phyloP scores from a whole-genome alignment of 2,888 invertebrate genomes.

The Eucera pruinosa region DNA sequence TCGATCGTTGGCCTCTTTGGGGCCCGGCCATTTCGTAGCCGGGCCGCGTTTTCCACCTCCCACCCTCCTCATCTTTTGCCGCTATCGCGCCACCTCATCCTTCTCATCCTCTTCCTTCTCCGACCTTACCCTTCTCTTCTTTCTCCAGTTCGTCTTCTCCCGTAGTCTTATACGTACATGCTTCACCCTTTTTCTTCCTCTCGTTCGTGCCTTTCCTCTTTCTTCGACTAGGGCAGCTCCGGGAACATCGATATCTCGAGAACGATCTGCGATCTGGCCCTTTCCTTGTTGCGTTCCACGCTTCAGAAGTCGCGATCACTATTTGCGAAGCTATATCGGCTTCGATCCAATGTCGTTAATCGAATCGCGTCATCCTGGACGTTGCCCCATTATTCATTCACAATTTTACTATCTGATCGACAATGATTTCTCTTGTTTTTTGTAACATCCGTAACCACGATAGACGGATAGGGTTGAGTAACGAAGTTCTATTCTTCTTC shows the following conservation, averaged over 20 bases:
- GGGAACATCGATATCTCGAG: constrained; percentile 59
- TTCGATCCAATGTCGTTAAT: constrained; percentile 19
- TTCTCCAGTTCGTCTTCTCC: constrained; percentile 32
- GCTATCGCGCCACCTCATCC: constrained; percentile 58
- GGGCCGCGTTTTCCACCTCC: constrained; percentile 62
- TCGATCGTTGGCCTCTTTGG: constrained; percentile 70
- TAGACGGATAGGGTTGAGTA: constrained; percentile 1
- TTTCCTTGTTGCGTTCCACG: constrained; percentile 40
- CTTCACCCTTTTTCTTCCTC: constrained; percentile 59
- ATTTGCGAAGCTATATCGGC: constrained; percentile 39
- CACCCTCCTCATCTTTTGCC: constrained; percentile 55
- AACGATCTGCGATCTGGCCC: constrained; percentile 57
- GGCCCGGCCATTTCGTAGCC: constrained; percentile 61
- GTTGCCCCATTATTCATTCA: constrained; percentile 34
- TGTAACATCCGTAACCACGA: neutral
- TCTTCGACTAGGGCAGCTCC: constrained; percentile 58
- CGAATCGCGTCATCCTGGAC: constrained; percentile 18
- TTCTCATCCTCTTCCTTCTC: constrained; percentile 46
- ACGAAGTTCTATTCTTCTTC: constrained; percentile 12
- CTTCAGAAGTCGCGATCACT: constrained; percentile 33
- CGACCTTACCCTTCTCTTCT: constrained; percentile 45
- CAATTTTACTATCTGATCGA: constrained; percentile 17
- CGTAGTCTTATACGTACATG: constrained; percentile 59
- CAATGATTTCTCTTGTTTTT: constrained; percentile 24
- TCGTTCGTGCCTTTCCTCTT: constrained; percentile 47